Conservation (phyloP, 2,797 vertebrate species). For the Stomatorhinus walkeri region DNA sequence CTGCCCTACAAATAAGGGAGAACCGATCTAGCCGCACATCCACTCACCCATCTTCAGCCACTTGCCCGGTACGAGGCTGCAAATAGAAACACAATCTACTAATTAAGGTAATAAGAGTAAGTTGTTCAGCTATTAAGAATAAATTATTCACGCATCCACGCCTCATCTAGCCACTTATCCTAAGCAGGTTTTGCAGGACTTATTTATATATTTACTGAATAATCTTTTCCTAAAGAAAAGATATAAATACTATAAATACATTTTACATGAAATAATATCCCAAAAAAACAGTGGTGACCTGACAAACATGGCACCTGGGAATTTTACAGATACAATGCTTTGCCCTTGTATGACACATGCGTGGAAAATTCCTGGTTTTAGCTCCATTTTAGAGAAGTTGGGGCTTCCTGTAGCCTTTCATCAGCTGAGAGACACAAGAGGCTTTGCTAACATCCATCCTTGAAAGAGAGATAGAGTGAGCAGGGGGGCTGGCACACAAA, state of each 20-base stretch:
- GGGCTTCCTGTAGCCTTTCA: conserved; percentile 28
- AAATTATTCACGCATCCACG: background rate
- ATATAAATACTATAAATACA: conserved; percentile 36
- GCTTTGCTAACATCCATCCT: conserved; percentile 51
- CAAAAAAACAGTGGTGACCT: background rate
- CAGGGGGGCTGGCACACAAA: conserved; percentile 61
- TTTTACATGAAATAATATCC: background rate
- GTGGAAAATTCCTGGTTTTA: background rate
- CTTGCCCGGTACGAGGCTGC: background rate
- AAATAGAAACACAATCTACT: background rate
- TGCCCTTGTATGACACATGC: background rate
- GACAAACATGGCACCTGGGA: background rate
- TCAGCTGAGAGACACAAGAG: conserved; percentile 27
- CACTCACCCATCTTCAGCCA: background rate
- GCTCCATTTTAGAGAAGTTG: background rate
- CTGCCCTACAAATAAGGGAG: background rate
- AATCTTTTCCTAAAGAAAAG: background rate
- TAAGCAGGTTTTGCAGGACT: background rate
- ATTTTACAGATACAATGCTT: background rate
- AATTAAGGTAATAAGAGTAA: conserved; percentile 2
- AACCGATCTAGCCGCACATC: background rate
- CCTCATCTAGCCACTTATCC: background rate
- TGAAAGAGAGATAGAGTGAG: conserved; percentile 49
- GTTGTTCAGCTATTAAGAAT: background rate
- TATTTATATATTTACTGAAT: background rate